Conservation (phyloP, 2,888 invertebrate species). For the Mythimna albipuncta region DNA sequence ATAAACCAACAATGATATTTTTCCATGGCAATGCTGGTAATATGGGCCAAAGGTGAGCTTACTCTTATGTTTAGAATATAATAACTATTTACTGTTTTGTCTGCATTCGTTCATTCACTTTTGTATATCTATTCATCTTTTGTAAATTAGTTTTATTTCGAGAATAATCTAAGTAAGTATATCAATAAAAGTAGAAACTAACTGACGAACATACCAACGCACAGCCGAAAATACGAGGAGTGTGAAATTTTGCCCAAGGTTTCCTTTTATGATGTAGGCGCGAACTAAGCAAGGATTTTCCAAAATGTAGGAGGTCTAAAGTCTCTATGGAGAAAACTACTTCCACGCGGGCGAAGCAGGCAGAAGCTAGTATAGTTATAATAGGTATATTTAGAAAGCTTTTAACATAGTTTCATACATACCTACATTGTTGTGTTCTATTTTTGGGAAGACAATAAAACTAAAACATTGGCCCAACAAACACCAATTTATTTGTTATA, state of each 20-base stretch:
- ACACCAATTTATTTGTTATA: background rate
- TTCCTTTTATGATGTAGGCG: too few species aligned
- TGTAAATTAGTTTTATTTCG: background rate
- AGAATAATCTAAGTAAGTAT: background rate
- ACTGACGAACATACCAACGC: too few species aligned
- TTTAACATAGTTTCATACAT: too few species aligned
- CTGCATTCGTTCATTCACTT: background rate
- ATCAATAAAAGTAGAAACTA: too few species aligned
- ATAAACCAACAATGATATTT: conserved; percentile 96
- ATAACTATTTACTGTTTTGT: background rate
- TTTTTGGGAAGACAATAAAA: background rate
- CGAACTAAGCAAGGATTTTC: too few species aligned
- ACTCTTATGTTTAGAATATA: background rate
- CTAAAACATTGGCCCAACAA: background rate
- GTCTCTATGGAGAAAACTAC: too few species aligned
- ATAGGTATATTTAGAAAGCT: too few species aligned
- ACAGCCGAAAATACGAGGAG: too few species aligned
- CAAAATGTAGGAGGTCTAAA: too few species aligned
- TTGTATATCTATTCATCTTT: background rate
- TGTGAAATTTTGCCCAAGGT: too few species aligned
- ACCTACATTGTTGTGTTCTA: background rate
- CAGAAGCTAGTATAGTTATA: too few species aligned
- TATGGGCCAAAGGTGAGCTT: conserved; percentile 95
- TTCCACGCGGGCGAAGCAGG: too few species aligned
- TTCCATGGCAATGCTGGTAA: conserved; percentile 99